These are phyloP conservation scores for Sylvia borin DNA, from an alignment of 2,797 vertebrate species.

Conservation along the genomic window DNA sequence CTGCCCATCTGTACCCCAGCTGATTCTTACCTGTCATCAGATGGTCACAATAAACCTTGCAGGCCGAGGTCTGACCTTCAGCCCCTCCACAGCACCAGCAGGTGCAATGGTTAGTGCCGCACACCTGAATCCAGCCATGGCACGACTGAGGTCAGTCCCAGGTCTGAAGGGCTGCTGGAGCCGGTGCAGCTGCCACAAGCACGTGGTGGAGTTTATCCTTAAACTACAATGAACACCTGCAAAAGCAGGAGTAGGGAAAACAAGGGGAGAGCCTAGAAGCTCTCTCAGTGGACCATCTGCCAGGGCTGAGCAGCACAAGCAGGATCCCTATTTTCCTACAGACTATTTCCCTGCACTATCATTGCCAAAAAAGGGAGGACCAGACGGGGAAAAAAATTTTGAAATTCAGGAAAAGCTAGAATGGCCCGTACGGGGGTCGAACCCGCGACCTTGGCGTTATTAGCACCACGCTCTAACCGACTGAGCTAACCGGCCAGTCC, in stretches of 20 bases:
- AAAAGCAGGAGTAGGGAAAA: not conserved
- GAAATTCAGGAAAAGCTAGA: fast-evolving
- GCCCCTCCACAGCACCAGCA: not conserved
- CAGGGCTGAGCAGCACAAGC: fast-evolving
- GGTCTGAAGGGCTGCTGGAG: not conserved
- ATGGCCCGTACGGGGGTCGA: not conserved
- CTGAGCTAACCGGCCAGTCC: not conserved
- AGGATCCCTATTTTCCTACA: not conserved
- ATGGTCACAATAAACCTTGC: not conserved
- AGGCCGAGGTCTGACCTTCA: not conserved
- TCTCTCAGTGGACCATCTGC: fast-evolving
- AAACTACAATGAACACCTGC: not conserved
- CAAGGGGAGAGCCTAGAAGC: fast-evolving
- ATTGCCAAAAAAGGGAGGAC: fast-evolving
- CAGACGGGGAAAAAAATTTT: fast-evolving
- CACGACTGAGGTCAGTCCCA: not conserved
- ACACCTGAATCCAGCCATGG: not conserved
- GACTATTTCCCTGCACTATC: not conserved
- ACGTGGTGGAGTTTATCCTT: fast-evolving
- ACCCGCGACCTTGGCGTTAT: conserved; percentile 8
- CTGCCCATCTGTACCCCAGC: not conserved
- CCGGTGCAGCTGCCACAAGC: not conserved
- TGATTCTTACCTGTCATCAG: not conserved
- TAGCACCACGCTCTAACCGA: not conserved
- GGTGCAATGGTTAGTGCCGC: not conserved